Evolutionary conservation across 2,888 invertebrate species (phyloP).

Genomic region (Acronicta leporina): DNA sequence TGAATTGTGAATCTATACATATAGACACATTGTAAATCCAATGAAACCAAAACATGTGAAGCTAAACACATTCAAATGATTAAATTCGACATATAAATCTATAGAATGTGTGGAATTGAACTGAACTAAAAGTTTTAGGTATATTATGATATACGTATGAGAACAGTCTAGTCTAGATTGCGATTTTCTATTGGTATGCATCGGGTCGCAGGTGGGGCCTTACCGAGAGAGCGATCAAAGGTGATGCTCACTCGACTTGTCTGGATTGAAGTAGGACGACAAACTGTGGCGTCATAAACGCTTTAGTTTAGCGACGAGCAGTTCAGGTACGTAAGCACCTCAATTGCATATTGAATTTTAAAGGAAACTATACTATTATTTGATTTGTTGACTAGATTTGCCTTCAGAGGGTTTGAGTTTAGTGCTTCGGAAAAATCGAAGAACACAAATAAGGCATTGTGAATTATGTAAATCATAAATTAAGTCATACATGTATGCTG

Average conservation of each 20-base stretch:
- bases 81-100: conserved; percentile 10
- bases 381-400: too few species aligned
- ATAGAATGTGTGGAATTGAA: conserved; percentile 1
- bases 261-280: conserved; percentile 27
- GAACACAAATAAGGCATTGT: too few species aligned
- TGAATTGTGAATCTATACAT: too few species aligned
- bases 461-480: too few species aligned
- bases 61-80: neutral
- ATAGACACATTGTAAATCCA: neutral
- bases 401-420: too few species aligned
- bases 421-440: too few species aligned
- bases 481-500: too few species aligned
- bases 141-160: conserved; percentile 8
- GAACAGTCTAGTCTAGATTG: conserved; percentile 32
- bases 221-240: conserved; percentile 52
- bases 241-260: conserved; percentile 41
- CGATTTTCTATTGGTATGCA: conserved; percentile 42
- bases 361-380: conserved; percentile 7
- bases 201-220: conserved; percentile 37
- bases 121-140: conserved; percentile 17
- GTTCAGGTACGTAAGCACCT: neutral
- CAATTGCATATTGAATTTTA: conserved; percentile 20
- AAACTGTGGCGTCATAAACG: conserved; percentile 31
- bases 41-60: neutral
- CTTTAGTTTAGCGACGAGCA: conserved; percentile 19